Evolutionary conservation across 2,888 invertebrate genomes (phyloP), one percentile per base, ranked within the genome.

Genomic region (Pachymerium ferrugineum): DNA sequence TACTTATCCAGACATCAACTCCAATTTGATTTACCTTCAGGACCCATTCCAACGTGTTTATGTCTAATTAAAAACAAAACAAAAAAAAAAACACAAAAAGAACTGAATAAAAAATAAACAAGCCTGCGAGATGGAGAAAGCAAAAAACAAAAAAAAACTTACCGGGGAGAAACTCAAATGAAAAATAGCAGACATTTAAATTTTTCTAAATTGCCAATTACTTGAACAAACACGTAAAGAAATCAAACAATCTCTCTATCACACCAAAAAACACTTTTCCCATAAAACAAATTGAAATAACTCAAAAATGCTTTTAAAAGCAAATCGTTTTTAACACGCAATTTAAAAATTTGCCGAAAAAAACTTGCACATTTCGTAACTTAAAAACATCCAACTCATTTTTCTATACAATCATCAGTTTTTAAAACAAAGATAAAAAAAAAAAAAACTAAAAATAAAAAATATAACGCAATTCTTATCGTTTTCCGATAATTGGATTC

Each of bases 401-500:
- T 12, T 8, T 8, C 22, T 10, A 4, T 12, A 12, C 62, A 62
- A 62, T 28, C 25, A n/a, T n/a, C n/a, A n/a, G n/a, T n/a, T 12
- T 10, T 5, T 25, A 62, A 62, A 62, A 2, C 0, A 47, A 42
- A 42, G 3, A 16, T 5, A 54, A 22, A 54, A 54, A n/a, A 54
- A 19, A 22, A 54, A 54, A 54, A 19, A 54, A 16, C 10, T 16
- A 54, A 54, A 54, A 54, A 54, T 19, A 6, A 19, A 54, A 54
- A 54, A 19, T 19, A 1, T 22, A 19, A 3, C 6, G 5, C 19
- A 19, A 54, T 22, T 62, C 28, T 62, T 62, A 62, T 62, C n/a
- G 28, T 25, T 62, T 62, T 62, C 62, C 62, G 14, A 62, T 62
- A 62, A 62, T 62, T 62, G 62, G 62, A 62, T 62, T 62, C 62